Evolutionary conservation across 2,113 vertebrate genomes (phyloP).

Genomic region (Oenanthe oenanthe): DNA sequence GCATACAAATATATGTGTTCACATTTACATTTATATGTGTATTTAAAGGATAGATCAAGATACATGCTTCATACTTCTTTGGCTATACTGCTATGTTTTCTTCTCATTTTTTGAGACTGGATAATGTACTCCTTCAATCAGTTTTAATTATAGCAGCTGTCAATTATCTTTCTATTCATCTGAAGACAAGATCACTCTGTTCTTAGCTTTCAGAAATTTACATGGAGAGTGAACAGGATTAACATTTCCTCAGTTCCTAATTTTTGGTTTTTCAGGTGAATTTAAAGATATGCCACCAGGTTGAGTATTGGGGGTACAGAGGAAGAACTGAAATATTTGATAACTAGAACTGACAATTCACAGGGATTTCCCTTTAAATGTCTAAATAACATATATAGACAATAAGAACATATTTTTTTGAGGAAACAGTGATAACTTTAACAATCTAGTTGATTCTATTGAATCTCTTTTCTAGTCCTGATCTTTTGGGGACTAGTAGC

Average conservation of each 20-base stretch:
- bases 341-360: not conserved
- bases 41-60: not conserved
- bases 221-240: not conserved
- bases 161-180: not conserved
- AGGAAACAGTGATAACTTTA: not conserved
- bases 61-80: not conserved
- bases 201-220: not conserved
- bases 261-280: slow-evolving; percentile 3
- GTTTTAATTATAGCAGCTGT: not conserved
- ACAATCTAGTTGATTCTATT: not conserved
- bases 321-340: not conserved
- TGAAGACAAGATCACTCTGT: not conserved
- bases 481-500: not conserved
- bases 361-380: not conserved
- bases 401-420: not conserved
- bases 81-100: not conserved
- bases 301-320: not conserved
- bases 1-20: not conserved
- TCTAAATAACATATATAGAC: not conserved
- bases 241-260: slow-evolving; percentile 3
- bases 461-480: not conserved
- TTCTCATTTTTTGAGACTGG: not conserved
- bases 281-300: not conserved
- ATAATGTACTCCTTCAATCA: not conserved
- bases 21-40: not conserved